Conservation (phyloP, 2,888 invertebrate genomes). For the Hetaerina titia region DNA sequence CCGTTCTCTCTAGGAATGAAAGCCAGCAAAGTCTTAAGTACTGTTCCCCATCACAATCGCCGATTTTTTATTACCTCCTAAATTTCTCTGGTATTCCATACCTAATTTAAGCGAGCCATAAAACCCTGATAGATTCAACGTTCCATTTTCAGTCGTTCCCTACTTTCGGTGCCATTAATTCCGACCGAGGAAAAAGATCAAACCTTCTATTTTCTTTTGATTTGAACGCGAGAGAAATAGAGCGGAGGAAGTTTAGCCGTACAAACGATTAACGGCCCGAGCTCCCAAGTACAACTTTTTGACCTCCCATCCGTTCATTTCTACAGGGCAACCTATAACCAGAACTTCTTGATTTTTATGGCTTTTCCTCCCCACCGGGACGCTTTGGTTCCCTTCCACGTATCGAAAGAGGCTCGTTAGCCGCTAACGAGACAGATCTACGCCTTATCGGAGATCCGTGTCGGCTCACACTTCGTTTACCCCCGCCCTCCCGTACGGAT, state of each 20-base stretch:
- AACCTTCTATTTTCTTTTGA: neutral
- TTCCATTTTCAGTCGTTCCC: neutral
- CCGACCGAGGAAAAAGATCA: neutral
- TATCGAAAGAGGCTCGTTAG: conserved; percentile 59
- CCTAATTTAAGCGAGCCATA: neutral
- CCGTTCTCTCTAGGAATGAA: too few relatives aligned
- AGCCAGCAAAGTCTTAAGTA: too few relatives aligned
- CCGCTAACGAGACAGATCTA: conserved; percentile 57
- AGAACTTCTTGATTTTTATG: conserved; percentile 52
- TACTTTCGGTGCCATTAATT: neutral
- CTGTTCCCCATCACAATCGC: neutral
- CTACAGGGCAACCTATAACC: conserved; percentile 3
- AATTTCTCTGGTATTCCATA: neutral
- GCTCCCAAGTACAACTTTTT: conserved; percentile 34
- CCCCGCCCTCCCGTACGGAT: neutral
- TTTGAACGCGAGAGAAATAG: conserved; percentile 18
- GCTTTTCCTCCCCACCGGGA: conserved; percentile 21
- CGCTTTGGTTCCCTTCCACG: conserved; percentile 7
- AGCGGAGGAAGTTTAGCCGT: neutral
- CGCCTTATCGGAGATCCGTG: conserved; percentile 46
- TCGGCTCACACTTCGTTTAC: neutral
- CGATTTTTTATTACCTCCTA: too few relatives aligned
- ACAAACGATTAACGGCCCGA: conserved; percentile 36
- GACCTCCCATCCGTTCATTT: neutral
- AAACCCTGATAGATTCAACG: neutral